A percentile compares a stretch with the other conserved stretches of the same genome.
phyloP scores from a whole-genome alignment of 2,113 vertebrate genomes.

The Kryptolebias marmoratus region DNA sequence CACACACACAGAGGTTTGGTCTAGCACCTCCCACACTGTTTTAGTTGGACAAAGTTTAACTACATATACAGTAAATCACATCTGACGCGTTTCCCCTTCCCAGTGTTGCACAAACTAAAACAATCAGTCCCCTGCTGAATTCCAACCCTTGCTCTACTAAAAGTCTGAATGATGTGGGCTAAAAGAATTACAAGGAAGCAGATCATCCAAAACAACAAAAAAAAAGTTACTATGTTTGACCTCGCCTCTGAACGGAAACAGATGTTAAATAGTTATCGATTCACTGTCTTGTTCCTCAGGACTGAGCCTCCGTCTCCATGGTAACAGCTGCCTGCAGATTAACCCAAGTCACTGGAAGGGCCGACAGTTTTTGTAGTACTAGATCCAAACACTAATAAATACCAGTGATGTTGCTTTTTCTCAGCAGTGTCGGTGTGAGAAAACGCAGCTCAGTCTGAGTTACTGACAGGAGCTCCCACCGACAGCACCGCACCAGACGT shows the following conservation, averaged over 20 bases:
- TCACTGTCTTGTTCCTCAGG: too few relatives aligned
- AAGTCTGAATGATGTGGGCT: neutral
- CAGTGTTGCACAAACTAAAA: slow-evolving; percentile 27
- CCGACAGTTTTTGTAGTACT: neutral
- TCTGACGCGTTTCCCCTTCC: slow-evolving; percentile 24
- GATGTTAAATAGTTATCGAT: too few relatives aligned
- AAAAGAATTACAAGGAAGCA: neutral
- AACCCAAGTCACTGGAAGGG: slow-evolving; percentile 27
- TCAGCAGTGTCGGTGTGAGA: neutral
- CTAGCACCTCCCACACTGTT: slow-evolving; percentile 7
- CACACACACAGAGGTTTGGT: slow-evolving; percentile 20
- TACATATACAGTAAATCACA: slow-evolving; percentile 18
- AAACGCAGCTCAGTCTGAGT: neutral
- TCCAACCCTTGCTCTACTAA: slow-evolving; percentile 23
- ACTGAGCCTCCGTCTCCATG: neutral
- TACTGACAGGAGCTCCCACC: neutral
- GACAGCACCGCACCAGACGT: neutral
- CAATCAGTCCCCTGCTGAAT: slow-evolving; percentile 34
- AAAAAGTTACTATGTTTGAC: slow-evolving; percentile 14
- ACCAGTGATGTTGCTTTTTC: neutral
- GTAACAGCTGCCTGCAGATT: slow-evolving; percentile 22
- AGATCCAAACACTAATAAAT: slow-evolving; percentile 26
- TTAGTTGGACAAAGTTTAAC: slow-evolving; percentile 12
- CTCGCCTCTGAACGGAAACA: neutral
- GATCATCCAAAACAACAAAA: slow-evolving; percentile 1